A percentile compares a stretch with the other conserved stretches of the same genome.
Evolutionary conservation across 2,888 invertebrate species (phyloP).

Genomic region (Plebejus anna): DNA sequence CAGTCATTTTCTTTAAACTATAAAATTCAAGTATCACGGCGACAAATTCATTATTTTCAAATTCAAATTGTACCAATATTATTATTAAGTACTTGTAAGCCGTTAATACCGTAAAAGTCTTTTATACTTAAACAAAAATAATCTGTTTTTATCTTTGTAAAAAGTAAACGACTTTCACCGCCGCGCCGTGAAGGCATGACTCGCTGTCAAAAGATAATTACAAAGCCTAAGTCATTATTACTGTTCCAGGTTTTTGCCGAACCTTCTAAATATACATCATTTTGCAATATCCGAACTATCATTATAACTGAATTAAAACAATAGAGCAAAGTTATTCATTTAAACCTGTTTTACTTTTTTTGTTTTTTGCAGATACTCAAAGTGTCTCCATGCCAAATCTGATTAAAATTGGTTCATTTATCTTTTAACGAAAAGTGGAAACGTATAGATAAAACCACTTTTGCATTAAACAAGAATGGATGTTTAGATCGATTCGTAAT

Average conservation of each 20-base stretch:
- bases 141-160: slow-evolving; percentile 5
- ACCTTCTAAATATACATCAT: not conserved
- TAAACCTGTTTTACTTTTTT: too few species aligned
- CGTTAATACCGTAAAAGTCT: not conserved
- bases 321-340: too few species aligned
- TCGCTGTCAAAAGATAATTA: slow-evolving; percentile 13
- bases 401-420: too few species aligned
- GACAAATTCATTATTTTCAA: not conserved
- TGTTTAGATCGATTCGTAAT: too few species aligned
- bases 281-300: too few species aligned
- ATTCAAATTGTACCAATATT: not conserved
- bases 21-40: not conserved
- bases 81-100: not conserved
- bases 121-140: not conserved
- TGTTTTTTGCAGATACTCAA: too few species aligned
- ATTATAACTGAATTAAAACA: too few species aligned
- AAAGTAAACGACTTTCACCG: slow-evolving; percentile 1
- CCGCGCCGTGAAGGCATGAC: not conserved
- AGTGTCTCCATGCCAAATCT: too few species aligned
- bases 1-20: too few species aligned
- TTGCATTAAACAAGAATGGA: too few species aligned
- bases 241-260: not conserved
- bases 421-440: too few species aligned
- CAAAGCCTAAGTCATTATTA: slow-evolving; percentile 1
- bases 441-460: too few species aligned